Conservation (phyloP, 2,113 vertebrate genomes). For the Thermophis baileyi region DNA sequence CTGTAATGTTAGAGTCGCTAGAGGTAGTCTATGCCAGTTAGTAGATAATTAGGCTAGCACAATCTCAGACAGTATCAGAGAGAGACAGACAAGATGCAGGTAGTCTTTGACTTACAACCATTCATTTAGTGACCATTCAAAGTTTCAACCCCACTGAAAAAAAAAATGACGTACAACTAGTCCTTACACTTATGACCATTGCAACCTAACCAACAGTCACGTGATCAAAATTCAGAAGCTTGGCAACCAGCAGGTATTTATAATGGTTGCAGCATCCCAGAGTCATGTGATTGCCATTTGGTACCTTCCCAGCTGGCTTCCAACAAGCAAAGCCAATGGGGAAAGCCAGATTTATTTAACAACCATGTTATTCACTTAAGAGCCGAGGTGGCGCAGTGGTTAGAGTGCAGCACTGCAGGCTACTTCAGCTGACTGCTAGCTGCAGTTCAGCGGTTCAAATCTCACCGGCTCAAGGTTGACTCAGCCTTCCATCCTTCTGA, state of each 20-base stretch:
- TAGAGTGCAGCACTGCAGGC: too few species aligned
- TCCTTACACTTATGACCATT: not conserved
- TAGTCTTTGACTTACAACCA: not conserved
- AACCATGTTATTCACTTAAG: not conserved
- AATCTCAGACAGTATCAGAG: not conserved
- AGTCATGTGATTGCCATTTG: not conserved
- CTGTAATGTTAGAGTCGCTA: not conserved
- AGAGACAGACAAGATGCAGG: not conserved
- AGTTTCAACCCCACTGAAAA: not conserved
- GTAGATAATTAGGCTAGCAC: not conserved
- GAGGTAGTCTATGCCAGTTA: not conserved
- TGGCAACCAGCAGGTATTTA: not conserved
- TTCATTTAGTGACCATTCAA: not conserved
- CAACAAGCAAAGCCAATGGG: not conserved
- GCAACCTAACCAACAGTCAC: not conserved
- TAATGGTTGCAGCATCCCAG: not conserved
- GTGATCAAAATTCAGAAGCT: not conserved
- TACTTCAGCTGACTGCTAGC: too few species aligned
- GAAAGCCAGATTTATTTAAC: not conserved
- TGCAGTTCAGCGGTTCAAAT: too few species aligned
- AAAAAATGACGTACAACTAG: not conserved
- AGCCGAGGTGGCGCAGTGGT: too few species aligned
- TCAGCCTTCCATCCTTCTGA: too few species aligned
- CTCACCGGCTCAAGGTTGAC: too few species aligned
- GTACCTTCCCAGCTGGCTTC: not conserved